Percentiles rank a stretch among this genome's conserved stretches.
Evolutionary conservation across 1,140 invertebrate species (phyloP).

Genomic region (Bombus consobrinus): DNA sequence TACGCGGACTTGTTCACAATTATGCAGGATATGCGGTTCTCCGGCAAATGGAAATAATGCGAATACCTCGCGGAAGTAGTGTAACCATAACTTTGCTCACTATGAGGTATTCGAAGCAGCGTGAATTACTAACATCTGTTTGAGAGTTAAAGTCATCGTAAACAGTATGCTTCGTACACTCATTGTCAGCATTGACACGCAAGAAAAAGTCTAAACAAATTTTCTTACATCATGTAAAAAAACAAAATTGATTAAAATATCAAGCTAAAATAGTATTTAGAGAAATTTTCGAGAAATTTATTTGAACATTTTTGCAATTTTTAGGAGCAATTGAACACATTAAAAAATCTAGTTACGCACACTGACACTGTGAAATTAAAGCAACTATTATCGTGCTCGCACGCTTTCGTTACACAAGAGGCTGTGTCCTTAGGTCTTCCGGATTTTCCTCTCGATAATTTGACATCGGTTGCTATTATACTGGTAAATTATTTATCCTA

Average conservation of each 20-base stretch:
- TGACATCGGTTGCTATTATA: slow-evolving; percentile 87
- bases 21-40: slow-evolving; percentile 47
- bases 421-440: slow-evolving; percentile 88
- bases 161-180: background rate
- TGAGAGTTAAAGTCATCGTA: background rate
- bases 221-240: background rate
- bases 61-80: slow-evolving; percentile 11
- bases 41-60: slow-evolving; percentile 47
- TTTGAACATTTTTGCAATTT: no score
- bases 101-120: background rate
- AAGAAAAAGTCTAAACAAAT: background rate
- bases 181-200: background rate
- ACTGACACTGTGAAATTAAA: slow-evolving; percentile 85
- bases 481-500: slow-evolving; percentile 85
- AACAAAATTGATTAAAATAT: background rate
- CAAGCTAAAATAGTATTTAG: background rate
- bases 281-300: no score
- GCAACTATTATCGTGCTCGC: slow-evolving; percentile 89
- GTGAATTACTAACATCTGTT: background rate
- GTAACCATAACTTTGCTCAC: slow-evolving; percentile 11
- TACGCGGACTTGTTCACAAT: slow-evolving; percentile 35
- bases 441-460: slow-evolving; percentile 95
- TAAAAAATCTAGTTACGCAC: slow-evolving; percentile 84
- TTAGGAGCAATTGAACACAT: slow-evolving; percentile 84
- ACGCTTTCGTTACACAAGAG: slow-evolving; percentile 89